Base-by-base conservation (phyloP, 2,888 invertebrate species). In the Rhagium mordax region DNA sequence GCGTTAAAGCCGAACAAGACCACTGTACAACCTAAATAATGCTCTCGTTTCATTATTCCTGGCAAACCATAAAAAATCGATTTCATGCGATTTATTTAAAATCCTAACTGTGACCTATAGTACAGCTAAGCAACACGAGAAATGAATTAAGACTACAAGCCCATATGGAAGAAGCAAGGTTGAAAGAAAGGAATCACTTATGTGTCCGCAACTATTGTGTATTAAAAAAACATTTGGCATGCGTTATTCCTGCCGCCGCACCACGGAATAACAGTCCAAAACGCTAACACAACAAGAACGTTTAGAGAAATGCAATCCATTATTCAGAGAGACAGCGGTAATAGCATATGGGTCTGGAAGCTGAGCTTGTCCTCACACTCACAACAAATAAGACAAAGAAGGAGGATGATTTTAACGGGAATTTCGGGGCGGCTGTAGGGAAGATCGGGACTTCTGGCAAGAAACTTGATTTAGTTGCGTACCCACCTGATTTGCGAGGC, bases 291-390 rank as follows among this genome's bases (percentile, higher is more conserved):
- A 69, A 70, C 70, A 71, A 73, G 72, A 75, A 65, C 75, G 74
- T 75, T 74, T 75, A 81, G 81, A 78, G 79, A 79, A 82, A 79
- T 80, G 82, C 80, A 82, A 83, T 83, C 82, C 83, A 83, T 83
- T 83, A 83, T 83, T 83, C 81, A 81, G 79, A 75, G 71, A 83
- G 83, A 83, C 83, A 83, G 82, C 83, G 81, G 81, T 82, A 83
- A 83, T 82, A 79, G 82, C 81, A 80, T 79, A 83, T 81, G 81
- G 82, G 78, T 77, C 67, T 75, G 74, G 70, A 71, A 74, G 70
- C 55, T 18, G 55, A 61, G 51, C 51, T 27, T 59, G 49, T 71
- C 71, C 66, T 71, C 57, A 71, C 69, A 70, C 70, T 73, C 48
- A 60, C 66, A 73, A 73, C 75, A 73, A 73, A 75, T 72, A 72